A percentile compares a stretch with the other conserved stretches of the same genome.
Conservation (phyloP, 2,113 vertebrate species). For the Pristiophorus japonicus region DNA sequence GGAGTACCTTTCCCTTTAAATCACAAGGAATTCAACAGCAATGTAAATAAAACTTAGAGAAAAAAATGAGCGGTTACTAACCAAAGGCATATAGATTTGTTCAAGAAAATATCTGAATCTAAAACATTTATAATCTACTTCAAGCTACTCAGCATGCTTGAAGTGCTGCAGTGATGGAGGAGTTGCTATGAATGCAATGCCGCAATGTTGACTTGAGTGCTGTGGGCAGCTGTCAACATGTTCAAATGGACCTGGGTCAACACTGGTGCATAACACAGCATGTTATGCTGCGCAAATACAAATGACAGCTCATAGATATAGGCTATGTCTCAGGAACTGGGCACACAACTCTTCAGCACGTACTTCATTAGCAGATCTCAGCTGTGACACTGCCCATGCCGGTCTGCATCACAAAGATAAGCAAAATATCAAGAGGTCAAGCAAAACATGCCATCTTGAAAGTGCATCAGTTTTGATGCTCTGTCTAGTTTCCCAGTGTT, state of each 20-base stretch:
- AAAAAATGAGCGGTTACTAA: background rate
- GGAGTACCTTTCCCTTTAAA: background rate
- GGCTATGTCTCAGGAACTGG: background rate
- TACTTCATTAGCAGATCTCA: slow-evolving; percentile 2
- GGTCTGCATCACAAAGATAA: background rate
- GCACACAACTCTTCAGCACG: background rate
- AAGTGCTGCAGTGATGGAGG: slow-evolving; percentile 1
- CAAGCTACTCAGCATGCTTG: background rate
- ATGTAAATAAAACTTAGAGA: background rate
- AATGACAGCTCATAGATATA: background rate
- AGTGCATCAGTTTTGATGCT: too few relatives aligned
- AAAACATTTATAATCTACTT: slow-evolving; percentile 25
- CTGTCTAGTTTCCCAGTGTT: background rate
- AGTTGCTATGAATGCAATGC: background rate
- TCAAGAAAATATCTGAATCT: slow-evolving; percentile 15
- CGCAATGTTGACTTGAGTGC: slow-evolving; percentile 12
- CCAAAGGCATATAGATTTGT: background rate
- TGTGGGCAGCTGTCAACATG: slow-evolving; percentile 31
- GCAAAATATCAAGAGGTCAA: background rate
- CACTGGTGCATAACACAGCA: background rate
- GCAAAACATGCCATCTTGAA: background rate
- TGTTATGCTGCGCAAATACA: background rate
- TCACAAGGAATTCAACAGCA: background rate
- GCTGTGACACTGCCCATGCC: background rate
- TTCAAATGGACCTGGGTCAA: slow-evolving; percentile 30